These are phyloP conservation scores for Drosophila bocki DNA, from an alignment of 1,140 invertebrate genomes.

Conservation along the genomic window DNA sequence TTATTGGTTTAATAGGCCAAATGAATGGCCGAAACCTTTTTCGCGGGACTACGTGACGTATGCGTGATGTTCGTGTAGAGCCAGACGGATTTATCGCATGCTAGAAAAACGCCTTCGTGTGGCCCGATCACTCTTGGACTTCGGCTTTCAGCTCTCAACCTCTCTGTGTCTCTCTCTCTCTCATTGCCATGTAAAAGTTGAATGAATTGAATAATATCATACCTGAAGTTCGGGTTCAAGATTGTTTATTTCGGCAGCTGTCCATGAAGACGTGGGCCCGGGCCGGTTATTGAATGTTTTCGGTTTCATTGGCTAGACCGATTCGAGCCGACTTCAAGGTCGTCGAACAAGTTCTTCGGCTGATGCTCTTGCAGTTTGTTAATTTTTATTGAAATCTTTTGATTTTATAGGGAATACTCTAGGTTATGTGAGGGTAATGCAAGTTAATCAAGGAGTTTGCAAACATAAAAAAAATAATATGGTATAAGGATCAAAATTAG, in stretches of 20 bases:
- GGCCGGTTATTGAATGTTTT: conserved; percentile 70
- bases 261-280: conserved; percentile 42
- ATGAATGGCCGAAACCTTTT: conserved; percentile 33
- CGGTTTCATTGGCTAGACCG: conserved; percentile 70
- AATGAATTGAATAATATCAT: conserved; percentile 68
- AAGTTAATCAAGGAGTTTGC: not conserved
- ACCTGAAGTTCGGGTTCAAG: conserved; percentile 73
- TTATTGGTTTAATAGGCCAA: conserved; percentile 52
- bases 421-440: not conserved
- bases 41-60: conserved; percentile 55
- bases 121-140: not conserved
- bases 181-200: conserved; percentile 75
- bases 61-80: conserved; percentile 41
- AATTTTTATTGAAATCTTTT: conserved; percentile 32
- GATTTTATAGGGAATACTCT: conserved; percentile 24
- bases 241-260: conserved; percentile 69
- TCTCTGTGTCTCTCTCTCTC: conserved; percentile 15
- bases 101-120: conserved; percentile 33
- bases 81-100: conserved; percentile 55
- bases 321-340: conserved; percentile 62
- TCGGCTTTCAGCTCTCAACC: not conserved
- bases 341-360: conserved; percentile 73
- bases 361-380: conserved; percentile 38
- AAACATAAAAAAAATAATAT: too few species aligned
- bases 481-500: too few species aligned